phyloP scores from a whole-genome alignment of 2,113 vertebrate genomes.

The Mobula hypostoma region DNA sequence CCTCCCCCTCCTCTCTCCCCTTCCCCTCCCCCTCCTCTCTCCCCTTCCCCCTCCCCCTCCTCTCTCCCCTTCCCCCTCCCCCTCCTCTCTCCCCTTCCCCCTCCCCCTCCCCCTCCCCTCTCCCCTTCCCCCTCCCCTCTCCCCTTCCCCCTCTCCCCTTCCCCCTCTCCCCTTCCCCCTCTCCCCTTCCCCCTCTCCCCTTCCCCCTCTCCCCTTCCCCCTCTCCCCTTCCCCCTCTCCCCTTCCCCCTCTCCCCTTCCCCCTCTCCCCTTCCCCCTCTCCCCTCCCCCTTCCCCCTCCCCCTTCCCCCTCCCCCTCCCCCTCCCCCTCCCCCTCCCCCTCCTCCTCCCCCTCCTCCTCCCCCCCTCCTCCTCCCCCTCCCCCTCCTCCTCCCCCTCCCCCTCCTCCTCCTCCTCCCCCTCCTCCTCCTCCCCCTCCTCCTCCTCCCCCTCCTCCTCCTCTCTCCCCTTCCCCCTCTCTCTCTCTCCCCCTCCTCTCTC shows the following conservation, averaged over 20 bases:
- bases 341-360: neutral
- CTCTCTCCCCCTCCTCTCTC: too few relatives aligned
- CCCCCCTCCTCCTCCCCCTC: neutral
- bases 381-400: neutral
- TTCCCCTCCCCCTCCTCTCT: neutral
- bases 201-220: neutral
- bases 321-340: neutral
- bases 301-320: neutral
- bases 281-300: neutral
- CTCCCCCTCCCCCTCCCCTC: too few relatives aligned
- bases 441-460: neutral
- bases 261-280: neutral
- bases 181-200: neutral
- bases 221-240: neutral
- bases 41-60: too few relatives aligned
- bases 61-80: neutral
- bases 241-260: neutral
- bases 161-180: neutral
- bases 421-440: neutral
- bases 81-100: neutral
- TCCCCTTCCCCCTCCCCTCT: neutral
- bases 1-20: neutral
- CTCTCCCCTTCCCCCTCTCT: neutral
- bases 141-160: neutral
- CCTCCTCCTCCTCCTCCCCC: neutral